Base-by-base conservation (phyloP, 2,888 invertebrate species). In the Phaonia tiefii region DNA sequence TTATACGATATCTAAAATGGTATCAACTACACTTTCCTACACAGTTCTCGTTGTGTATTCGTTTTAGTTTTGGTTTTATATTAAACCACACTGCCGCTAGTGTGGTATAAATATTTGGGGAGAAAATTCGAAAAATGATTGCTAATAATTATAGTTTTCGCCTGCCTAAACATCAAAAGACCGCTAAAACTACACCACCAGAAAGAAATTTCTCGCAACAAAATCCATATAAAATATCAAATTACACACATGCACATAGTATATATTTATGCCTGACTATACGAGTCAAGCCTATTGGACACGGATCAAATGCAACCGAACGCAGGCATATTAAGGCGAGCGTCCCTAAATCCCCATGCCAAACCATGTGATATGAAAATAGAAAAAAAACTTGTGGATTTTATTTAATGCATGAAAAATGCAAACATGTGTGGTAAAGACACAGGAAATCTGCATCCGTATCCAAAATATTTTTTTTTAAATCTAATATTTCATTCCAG, bases 171-270 rank as follows among this genome's bases (percentile, higher is more conserved):
- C 15, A 58, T 44, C 63, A 73, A 65, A 70, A 58, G 42, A 70
- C 69, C 69, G 49, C 25, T 31, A 31, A n/a, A 31, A 54, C 4
- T 44, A 25, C 54, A 54, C 11, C 11, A 25, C 8, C 8, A 8
- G 3, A 31, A 31, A 31, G 31, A 10, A 54, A 58, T 71, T 76
- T 22, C 39, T 69, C 65, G 66, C 80, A 76, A 56, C 73, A 25
- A 70, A n/a, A 66, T 8, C 17, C 69, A 65, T 69, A 15, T 49
- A 80, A 72, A 72, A 72, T 76, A 76, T 76, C 71, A 31, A 22
- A 54, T 75, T 75, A 80, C 72, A 80, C n/a, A 42, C 58, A 39
- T n/a, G 31, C 4, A 31, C 44, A 44, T 44, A 11, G 10, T 7
- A 37, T 37, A 37, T 37, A 37, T 37, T 10, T 10, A 4, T 37